Evolutionary conservation across 1,140 invertebrate genomes (phyloP), one percentile per base, ranked within the genome.

Genomic region (Saxidomus purpurata): DNA sequence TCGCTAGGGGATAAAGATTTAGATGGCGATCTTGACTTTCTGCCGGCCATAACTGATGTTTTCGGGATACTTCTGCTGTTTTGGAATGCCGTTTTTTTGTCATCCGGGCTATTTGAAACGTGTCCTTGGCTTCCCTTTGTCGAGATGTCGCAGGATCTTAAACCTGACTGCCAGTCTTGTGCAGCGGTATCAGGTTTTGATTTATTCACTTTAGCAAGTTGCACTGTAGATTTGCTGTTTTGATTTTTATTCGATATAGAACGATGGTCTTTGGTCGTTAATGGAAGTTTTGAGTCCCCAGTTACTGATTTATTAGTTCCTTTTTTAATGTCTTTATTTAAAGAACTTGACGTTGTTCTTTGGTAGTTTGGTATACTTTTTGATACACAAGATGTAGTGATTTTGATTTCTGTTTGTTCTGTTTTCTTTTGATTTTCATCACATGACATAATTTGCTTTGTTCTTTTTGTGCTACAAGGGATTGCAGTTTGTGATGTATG

Each of bases 301-400:
- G 0, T 49, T 28, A 13, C 1, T 40, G 19, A 13, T 25, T 2
- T 77, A 28, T 52, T 36, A 25, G 22, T n/a, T 17, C 55, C 55
- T 17, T 31, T 79, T 79, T 38, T 71, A 19, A 40, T 38, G 11
- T 71, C 67, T 71, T 40, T 71, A 40, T 71, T 71, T 38, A 34
- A 17, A 38, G 36, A 25, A 38, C 67, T 71, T 71, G 67, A 71
- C 22, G 67, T 71, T 2, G 9, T 71, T 71, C 34, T 36, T 19
- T 9, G 34, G 34, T 71, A 71, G 38, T 28, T 71, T 9, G 67
- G 67, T 15, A 71, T 40, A 22, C 34, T 36, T 71, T 38, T 28
- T 0, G 31, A 34, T 4, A 38, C 9, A 71, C 0, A 36, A 8
- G 67, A 71, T 71, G 17, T 71, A 9, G 31, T 1, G 9, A 1